These are phyloP conservation scores for Euzetes globulus DNA, from an alignment of 2,888 invertebrate species.

Conservation along the genomic window DNA sequence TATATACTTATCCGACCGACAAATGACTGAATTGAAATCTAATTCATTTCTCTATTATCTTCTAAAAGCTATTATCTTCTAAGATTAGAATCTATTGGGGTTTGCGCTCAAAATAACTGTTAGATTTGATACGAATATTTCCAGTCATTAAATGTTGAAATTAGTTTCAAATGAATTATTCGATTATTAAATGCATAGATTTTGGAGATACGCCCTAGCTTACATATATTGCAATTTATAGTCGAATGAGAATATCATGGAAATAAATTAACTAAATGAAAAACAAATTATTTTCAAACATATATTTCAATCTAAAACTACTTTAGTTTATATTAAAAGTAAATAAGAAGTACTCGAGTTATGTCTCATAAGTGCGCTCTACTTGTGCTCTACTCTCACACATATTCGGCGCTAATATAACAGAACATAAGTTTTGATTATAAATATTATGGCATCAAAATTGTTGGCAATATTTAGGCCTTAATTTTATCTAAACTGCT, in stretches of 20 bases:
- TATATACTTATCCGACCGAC: neutral
- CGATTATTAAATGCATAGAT: no score
- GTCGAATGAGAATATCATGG: no score
- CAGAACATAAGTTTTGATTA: conserved; percentile 3
- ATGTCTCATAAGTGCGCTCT: neutral
- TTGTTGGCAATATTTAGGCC: neutral
- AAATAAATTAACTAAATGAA: neutral
- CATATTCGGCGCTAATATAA: neutral
- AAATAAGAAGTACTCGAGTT: conserved; percentile 3
- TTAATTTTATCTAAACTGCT: neutral
- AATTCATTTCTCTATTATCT: no score
- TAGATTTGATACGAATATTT: no score
- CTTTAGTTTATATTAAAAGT: neutral
- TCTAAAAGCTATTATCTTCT: no score
- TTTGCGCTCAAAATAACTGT: no score
- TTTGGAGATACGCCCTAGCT: no score
- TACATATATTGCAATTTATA: no score
- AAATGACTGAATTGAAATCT: no score
- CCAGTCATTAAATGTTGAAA: no score
- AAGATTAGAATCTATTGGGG: no score
- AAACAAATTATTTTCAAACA: neutral
- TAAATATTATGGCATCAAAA: conserved; percentile 23
- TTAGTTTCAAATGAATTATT: no score
- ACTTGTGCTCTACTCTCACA: neutral
- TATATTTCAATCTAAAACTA: neutral